Conservation (phyloP, 2,113 vertebrate species). For the Steatornis caripensis region DNA sequence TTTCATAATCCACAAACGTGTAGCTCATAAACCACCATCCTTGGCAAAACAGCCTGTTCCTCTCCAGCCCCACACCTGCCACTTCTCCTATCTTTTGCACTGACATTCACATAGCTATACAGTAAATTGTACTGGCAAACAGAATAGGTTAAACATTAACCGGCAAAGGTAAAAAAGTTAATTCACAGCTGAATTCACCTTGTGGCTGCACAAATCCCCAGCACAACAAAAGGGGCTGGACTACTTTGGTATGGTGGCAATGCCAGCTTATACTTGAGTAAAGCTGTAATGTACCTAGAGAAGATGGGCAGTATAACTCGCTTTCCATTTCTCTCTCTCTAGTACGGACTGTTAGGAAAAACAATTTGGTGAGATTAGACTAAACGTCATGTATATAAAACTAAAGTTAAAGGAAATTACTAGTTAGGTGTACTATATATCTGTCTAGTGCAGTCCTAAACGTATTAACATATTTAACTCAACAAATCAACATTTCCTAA, state of each 20-base stretch:
- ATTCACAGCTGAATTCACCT: background rate
- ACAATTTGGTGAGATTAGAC: background rate
- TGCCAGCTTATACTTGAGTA: background rate
- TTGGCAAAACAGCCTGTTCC: background rate
- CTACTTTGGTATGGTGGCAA: background rate
- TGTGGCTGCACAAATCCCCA: background rate
- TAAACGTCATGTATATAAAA: background rate
- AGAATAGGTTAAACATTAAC: background rate
- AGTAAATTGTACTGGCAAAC: background rate
- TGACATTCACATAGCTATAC: background rate
- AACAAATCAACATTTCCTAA: background rate
- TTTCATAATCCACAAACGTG: background rate
- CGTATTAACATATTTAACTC: background rate
- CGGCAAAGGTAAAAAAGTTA: background rate
- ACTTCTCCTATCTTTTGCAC: background rate
- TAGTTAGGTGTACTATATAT: background rate
- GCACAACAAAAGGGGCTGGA: background rate
- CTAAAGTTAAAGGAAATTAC: background rate
- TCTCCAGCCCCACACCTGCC: background rate
- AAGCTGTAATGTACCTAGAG: background rate
- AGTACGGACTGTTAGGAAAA: background rate
- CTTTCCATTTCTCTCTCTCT: background rate
- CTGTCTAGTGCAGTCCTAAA: background rate
- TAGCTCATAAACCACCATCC: background rate
- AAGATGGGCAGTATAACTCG: background rate